Evolutionary conservation across 2,113 vertebrate genomes (phyloP).

Genomic region (Platichthys flesus): DNA sequence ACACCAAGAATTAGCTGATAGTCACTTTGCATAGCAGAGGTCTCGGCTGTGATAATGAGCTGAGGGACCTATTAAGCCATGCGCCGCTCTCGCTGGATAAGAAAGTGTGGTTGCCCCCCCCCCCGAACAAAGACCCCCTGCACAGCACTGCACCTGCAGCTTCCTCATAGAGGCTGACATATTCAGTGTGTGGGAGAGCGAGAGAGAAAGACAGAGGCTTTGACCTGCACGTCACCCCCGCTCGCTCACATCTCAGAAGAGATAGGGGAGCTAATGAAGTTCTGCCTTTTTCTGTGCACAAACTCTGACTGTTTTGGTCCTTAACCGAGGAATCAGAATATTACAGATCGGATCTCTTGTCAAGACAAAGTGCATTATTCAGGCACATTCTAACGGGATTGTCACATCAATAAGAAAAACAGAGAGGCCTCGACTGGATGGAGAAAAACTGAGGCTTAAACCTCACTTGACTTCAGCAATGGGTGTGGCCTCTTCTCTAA

Average conservation of each 20-base stretch:
- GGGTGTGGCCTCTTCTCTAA: conserved; percentile 24
- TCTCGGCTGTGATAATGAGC: conserved; percentile 15
- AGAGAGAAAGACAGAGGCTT: conserved; percentile 9
- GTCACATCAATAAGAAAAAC: neutral
- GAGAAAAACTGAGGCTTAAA: conserved; percentile 10
- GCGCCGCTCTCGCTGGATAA: conserved; percentile 29
- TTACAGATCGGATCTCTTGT: conserved; percentile 2
- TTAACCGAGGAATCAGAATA: conserved; percentile 4
- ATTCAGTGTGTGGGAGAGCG: conserved; percentile 24
- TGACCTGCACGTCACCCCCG: conserved; percentile 24
- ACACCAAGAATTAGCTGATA: neutral
- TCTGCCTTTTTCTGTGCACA: neutral
- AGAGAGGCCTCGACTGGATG: conserved; percentile 10
- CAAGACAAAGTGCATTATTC: neutral
- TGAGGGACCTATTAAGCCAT: conserved; percentile 14
- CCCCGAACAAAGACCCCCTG: conserved; percentile 30
- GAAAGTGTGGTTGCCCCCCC: conserved; percentile 10
- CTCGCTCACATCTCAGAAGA: conserved; percentile 20
- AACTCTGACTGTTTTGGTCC: conserved; percentile 16
- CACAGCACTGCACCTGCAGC: conserved; percentile 22
- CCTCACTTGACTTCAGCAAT: conserved; percentile 25
- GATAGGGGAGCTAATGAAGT: conserved; percentile 11
- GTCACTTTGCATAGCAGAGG: neutral
- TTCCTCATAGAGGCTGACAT: conserved; percentile 26
- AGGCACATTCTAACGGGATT: neutral